phyloP scores from a whole-genome alignment of 2,888 invertebrate species.

The Gymnocheta viridis region DNA sequence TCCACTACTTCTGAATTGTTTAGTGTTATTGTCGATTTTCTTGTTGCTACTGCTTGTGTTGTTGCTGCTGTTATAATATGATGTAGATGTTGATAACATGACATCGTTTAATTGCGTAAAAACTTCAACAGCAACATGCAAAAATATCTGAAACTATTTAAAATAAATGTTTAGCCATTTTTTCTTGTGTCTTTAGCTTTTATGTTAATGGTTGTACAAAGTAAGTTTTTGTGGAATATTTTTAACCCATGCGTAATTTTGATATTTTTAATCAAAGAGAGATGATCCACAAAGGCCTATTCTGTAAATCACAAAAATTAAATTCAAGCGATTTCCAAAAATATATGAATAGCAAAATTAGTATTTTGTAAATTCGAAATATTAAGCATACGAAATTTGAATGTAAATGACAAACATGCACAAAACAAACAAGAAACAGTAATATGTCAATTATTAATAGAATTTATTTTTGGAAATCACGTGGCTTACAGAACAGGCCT shows the following conservation, averaged over 20 bases:
- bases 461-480: too few species aligned
- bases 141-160: conserved; percentile 53
- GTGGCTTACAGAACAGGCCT: too few species aligned
- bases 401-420: too few species aligned
- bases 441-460: too few species aligned
- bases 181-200: background rate
- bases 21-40: conserved; percentile 45
- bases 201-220: conserved; percentile 11
- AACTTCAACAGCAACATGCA: conserved; percentile 58
- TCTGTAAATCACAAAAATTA: too few species aligned
- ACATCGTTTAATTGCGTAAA: conserved; percentile 69
- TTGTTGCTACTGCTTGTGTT: conserved; percentile 43
- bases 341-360: too few species aligned
- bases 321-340: too few species aligned
- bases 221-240: background rate
- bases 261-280: background rate
- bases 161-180: conserved; percentile 2
- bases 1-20: conserved; percentile 26
- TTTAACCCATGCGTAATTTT: conserved; percentile 18
- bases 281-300: too few species aligned
- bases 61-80: conserved; percentile 61
- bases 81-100: conserved; percentile 70
- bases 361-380: too few species aligned
- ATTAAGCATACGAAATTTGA: too few species aligned
- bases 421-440: too few species aligned